Evolutionary conservation across 2,797 vertebrate genomes (phyloP), one percentile per base, ranked within the genome.

Genomic region (Peromyscus eremicus): DNA sequence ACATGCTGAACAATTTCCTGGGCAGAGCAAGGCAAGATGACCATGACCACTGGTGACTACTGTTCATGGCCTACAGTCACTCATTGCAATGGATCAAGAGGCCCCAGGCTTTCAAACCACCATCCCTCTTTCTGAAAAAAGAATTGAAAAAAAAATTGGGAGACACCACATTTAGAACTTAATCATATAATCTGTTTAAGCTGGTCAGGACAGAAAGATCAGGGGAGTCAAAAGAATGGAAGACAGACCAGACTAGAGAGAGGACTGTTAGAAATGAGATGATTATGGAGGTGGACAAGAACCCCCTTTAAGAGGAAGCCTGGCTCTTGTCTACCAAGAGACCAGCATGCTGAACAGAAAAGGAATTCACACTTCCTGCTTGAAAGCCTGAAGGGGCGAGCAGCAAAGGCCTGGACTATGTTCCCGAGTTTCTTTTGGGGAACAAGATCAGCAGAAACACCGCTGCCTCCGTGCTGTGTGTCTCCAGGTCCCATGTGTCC

Each of bases 1-100:
- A 60, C 4, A 57, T 23, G 92, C 90, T 92, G 94, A 86, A 83
- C 75, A 92, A 75, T 19, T 60, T 79, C 66, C 66, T 92, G 97
- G 66, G 89, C 64, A 95, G 96, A 96, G 91, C 46, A 92, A 91
- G 73, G 91, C 0, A 52, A 23, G 70, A 97, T 23, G 17, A 16
- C 13, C 25, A 25, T 70, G 55, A n/a, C 40, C 92, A 62, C 29
- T 77, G 89, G 66, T 66, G 68, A 79, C 25, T 81, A 79, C 25
- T 81, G 71, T 27, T 79, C 14, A 32, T 10, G 93, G 37, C 23
- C 40, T 37, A 76, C 13, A 49, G 77, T 43, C 40, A 43, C 32
- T 70, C 81, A 75, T 34, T 70, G 11, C 68, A 83, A 88, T 6
- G 23, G 21, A 91, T 93, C 57, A 92, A 85, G 52, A 96, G 73